Evolutionary conservation across 2,888 invertebrate genomes (phyloP).

Genomic region (Yponomeuta cagnagella): DNA sequence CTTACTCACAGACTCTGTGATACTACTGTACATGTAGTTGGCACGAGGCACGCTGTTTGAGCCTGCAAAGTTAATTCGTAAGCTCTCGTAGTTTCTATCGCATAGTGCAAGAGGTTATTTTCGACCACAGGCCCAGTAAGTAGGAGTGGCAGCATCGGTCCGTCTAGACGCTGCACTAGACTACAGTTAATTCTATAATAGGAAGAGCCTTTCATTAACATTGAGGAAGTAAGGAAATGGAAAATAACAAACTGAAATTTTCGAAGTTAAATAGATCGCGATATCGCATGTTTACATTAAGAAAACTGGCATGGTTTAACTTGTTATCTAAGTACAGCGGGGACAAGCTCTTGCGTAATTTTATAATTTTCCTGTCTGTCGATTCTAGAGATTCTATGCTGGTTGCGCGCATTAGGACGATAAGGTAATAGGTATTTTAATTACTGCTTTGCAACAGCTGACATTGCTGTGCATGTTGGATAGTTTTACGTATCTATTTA

Average conservation of each 20-base stretch:
- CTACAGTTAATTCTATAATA: slow-evolving; percentile 4
- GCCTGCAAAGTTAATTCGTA: not conserved
- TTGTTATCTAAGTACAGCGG: not conserved
- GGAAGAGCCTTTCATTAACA: not conserved
- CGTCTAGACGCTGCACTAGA: not conserved
- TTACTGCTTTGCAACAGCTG: not conserved
- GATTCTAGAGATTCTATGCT: not conserved
- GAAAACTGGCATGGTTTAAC: not conserved
- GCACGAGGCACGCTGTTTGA: not conserved
- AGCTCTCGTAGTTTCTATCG: not conserved
- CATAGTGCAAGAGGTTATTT: not conserved
- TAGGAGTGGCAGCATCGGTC: not conserved
- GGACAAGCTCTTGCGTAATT: not conserved
- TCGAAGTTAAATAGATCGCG: not conserved
- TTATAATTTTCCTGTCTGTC: not conserved
- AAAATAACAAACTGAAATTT: not conserved
- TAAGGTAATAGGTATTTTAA: not conserved
- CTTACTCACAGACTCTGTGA: not conserved
- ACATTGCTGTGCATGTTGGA: not conserved
- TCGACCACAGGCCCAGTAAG: not conserved
- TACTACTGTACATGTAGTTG: not conserved
- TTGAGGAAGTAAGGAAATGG: not conserved
- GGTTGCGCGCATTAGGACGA: not conserved
- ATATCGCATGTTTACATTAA: not conserved
- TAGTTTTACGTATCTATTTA: not conserved